Evolutionary conservation across 1,140 invertebrate genomes (phyloP).

Genomic region (Acyrthosiphon pisum): DNA sequence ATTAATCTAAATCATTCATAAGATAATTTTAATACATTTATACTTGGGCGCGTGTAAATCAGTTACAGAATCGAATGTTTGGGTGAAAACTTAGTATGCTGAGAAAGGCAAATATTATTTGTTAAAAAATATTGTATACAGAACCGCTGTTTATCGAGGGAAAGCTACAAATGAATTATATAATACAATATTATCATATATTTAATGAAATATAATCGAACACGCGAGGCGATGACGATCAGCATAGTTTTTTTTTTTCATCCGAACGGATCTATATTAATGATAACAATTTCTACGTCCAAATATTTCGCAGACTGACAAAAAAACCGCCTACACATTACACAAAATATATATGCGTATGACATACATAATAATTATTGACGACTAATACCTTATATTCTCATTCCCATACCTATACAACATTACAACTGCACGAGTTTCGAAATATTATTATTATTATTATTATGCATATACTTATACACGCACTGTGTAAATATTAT

Average conservation of each 20-base stretch:
- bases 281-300: neutral
- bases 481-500: conserved; percentile 1
- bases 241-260: neutral
- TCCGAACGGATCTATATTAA: neutral
- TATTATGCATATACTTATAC: neutral
- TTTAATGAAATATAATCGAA: neutral
- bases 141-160: neutral
- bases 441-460: neutral
- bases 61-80: neutral
- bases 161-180: neutral
- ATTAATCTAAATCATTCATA: neutral
- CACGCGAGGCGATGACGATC: neutral
- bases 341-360: neutral
- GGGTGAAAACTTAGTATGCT: neutral
- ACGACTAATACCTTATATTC: neutral
- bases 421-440: neutral
- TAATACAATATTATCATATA: neutral
- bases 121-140: neutral
- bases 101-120: neutral
- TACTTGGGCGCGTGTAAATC: neutral
- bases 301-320: neutral
- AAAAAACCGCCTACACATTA: neutral
- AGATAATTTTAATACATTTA: neutral
- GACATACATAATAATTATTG: neutral
- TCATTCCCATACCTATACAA: neutral